phyloP scores from a whole-genome alignment of 2,888 invertebrate genomes.

The Oxyscelio sp. region DNA sequence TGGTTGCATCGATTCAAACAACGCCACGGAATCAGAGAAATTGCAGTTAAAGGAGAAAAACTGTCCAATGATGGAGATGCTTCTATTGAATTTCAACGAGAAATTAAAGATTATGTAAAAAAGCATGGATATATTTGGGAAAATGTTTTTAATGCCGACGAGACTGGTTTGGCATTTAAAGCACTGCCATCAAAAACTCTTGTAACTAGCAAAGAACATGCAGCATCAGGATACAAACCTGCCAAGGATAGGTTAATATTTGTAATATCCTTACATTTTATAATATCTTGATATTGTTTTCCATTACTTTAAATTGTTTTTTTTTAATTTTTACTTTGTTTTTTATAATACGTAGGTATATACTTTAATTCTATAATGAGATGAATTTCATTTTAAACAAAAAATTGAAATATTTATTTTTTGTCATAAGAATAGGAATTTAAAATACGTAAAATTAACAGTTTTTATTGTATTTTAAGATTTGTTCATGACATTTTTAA shows the following conservation, averaged over 20 bases:
- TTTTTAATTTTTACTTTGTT: neutral
- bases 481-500: neutral
- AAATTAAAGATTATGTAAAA: neutral
- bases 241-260: neutral
- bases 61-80: constrained; percentile 5
- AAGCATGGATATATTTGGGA: neutral
- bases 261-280: neutral
- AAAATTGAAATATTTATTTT: neutral
- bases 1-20: constrained; percentile 8
- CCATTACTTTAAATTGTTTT: neutral
- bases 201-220: constrained; percentile 66
- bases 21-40: neutral
- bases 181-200: constrained; percentile 74
- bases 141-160: constrained; percentile 58
- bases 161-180: constrained; percentile 77
- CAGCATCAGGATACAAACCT: constrained; percentile 76
- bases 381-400: neutral
- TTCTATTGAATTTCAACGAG: neutral
- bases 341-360: neutral
- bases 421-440: neutral
- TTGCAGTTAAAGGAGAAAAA: constrained; percentile 9
- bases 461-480: neutral
- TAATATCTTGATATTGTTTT: neutral
- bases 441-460: neutral
- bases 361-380: neutral